Base-by-base conservation (phyloP, 2,797 vertebrate genomes). In the Megaceryle alcyon region DNA sequence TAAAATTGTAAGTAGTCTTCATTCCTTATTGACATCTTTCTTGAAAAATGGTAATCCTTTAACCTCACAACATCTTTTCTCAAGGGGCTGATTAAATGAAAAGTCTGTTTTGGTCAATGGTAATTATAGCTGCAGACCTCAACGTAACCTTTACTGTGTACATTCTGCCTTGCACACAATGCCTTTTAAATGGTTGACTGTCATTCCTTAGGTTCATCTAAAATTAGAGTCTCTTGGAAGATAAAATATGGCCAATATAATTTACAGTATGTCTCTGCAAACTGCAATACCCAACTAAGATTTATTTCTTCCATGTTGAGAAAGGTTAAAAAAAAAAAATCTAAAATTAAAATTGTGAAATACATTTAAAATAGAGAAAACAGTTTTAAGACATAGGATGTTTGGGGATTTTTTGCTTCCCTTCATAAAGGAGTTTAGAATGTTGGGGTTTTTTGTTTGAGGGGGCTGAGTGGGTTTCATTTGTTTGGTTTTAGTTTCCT, bases 161-260 rank as follows among this genome's bases (percentile, higher is more conserved):
- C 10, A 7, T 76, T 94, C 57, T 82, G 80, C 91, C 88, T 82
- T 57, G 69, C 33, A 76, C 69, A 75, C 26, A 63, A 75, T 61
- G 37, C 63, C 92, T 91, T 59, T 96, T 94, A 97, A 96, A 97
- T 51, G 59, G 63, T 22, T 57, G 22, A 66, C 65, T 39, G 18
- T 96, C 33, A n/a, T 89, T 95, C 80, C 72, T 94, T 92, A 77
- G n/a, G 43, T 71, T 90, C 35, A 76, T 41, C 86, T 96, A 94
- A 96, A 94, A 82, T 95, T 90, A 77, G 54, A 13, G 61, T 84
- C 14, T 94, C 79, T 88, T 66, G 26, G 21, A 93, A 82, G 35
- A 84, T 41, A 94, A 94, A 94, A 66, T 57, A 71, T 26, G 70
- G 44, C 28, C 0, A 0, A 66, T 75, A 89, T 31, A 69, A 81